Base-by-base conservation (phyloP, 2,888 invertebrate genomes). In the Uloborus plumipes region DNA sequence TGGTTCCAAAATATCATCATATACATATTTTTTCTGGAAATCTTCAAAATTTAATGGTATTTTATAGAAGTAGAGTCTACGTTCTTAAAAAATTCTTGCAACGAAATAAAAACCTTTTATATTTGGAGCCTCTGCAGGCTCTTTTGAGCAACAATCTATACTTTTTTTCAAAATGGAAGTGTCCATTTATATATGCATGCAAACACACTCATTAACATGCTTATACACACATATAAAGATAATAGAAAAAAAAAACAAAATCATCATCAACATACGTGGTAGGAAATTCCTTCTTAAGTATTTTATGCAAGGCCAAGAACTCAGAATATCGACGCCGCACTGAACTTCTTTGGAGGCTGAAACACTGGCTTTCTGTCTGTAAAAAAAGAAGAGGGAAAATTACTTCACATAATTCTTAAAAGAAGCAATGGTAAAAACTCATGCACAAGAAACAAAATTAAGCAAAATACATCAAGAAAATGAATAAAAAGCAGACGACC, bases 321-420 rank as follows among this genome's bases (percentile, higher is more conserved):
- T 79, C 73, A 9, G 79, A 79, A 20, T 79, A 79, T 15, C 79
- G 50, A 26, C 79, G 39, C 13, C 66, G 59, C 16, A 53, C 53
- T 6, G 69, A 15, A 47, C 79, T 79, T 26, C 66, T 49, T 18
- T 61, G 20, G 50, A 59, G 61, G 26, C 67, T 58, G 50, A 79
- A 79, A 47, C 73, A 73, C 15, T 67, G 61, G 55, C 73, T 61
- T 53, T 67, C 62, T 15, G 79, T 79, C 79, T 79, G 15, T 31
- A 62, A 66, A 20, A 51, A 49, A 20, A 39, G 39, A 49, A 31
- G 13, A 59, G 6, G 15, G 31, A 16, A 39, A 31, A 51, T 9
- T 15, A 51, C 18, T 62, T 53, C 51, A 15, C 2, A 59, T 59
- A 9, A 14, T 13, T 20, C 22, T 59, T 22, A 59, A 59, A 59